Conservation (phyloP, 2,113 vertebrate species). For the Penelope pileata region DNA sequence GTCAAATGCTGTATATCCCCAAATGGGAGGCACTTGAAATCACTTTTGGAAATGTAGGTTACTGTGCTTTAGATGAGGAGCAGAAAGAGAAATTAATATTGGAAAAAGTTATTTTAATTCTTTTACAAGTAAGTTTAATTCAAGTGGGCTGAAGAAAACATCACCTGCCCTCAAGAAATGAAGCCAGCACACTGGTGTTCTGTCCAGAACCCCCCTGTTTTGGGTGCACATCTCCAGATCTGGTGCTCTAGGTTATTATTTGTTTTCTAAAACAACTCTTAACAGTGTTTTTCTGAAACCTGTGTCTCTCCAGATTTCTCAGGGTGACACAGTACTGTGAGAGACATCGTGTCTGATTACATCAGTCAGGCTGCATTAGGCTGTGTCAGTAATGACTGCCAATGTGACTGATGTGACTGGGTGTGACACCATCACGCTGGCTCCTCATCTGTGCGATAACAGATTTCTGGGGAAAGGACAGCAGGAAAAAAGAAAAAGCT, state of each 20-base stretch:
- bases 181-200: neutral
- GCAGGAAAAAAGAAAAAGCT: neutral
- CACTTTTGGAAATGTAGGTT: neutral
- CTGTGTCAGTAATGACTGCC: constrained; percentile 27
- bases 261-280: constrained; percentile 14
- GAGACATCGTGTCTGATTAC: constrained; percentile 12
- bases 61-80: neutral
- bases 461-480: neutral
- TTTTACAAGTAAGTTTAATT: neutral
- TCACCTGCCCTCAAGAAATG: neutral
- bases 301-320: neutral
- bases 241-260: constrained; percentile 4
- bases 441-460: neutral
- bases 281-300: neutral
- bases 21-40: neutral
- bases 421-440: constrained; percentile 5
- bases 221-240: neutral
- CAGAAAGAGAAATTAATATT: neutral
- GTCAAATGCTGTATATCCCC: neutral
- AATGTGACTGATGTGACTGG: constrained; percentile 25
- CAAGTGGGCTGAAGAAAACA: neutral
- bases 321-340: constrained; percentile 12
- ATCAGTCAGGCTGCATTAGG: constrained; percentile 49
- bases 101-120: neutral
- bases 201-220: neutral